A percentile compares a stretch with the other conserved stretches of the same genome.
Conservation (phyloP, 1,140 invertebrate species). For the Zelostemma sp. region DNA sequence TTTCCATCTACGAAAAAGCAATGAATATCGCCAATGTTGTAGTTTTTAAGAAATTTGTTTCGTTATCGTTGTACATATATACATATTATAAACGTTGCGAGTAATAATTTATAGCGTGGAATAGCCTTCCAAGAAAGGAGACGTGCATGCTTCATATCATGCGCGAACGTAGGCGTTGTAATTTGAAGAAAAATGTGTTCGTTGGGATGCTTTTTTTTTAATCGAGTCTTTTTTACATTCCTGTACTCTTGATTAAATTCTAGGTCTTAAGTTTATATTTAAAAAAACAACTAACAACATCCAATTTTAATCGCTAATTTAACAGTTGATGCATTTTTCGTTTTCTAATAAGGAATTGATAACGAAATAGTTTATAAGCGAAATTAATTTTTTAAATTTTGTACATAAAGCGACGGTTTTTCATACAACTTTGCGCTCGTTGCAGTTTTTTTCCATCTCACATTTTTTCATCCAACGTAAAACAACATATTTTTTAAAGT, state of each 20-base stretch:
- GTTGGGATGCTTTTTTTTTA: constrained; percentile 41
- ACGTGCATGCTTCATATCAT: constrained; percentile 15
- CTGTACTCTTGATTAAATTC: constrained; percentile 27
- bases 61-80: constrained; percentile 55
- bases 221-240: constrained; percentile 57
- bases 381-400: background rate
- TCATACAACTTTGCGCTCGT: background rate
- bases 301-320: constrained; percentile 14
- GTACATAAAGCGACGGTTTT: background rate
- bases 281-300: constrained; percentile 16
- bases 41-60: constrained; percentile 39
- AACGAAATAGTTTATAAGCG: background rate
- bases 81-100: constrained; percentile 46
- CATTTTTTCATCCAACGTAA: background rate
- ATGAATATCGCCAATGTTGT: constrained; percentile 15
- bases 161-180: constrained; percentile 28
- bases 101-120: constrained; percentile 46
- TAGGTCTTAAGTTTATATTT: constrained; percentile 10
- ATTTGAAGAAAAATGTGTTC: constrained; percentile 32
- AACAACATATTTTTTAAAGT: background rate
- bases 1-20: constrained; percentile 16
- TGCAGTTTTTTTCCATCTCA: no score
- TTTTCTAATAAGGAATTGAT: background rate
- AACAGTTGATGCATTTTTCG: background rate
- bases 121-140: constrained; percentile 20